A percentile compares a stretch with the other conserved stretches of the same genome.
These are phyloP conservation scores for Manis pentadactyla DNA, from an alignment of 2,797 vertebrate species.

Conservation along the genomic window DNA sequence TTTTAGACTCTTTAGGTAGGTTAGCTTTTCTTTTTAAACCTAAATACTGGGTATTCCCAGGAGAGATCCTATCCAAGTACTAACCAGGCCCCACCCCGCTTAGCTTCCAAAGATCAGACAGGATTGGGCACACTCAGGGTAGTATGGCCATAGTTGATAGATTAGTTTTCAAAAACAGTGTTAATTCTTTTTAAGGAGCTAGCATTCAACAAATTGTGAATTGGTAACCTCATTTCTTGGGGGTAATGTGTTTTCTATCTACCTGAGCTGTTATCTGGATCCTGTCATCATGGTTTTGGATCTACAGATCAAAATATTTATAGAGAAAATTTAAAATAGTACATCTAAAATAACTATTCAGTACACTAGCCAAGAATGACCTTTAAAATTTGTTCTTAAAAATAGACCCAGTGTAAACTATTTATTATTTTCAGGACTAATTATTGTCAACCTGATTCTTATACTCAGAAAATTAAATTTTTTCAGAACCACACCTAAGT, in stretches of 20 bases:
- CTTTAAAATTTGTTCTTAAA: constrained; percentile 44
- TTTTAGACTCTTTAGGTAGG: constrained; percentile 97
- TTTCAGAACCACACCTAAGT: constrained; percentile 25
- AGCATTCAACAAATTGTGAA: constrained; percentile 20
- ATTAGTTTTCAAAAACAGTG: background rate
- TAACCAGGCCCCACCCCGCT: too few relatives aligned
- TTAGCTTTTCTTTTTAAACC: constrained; percentile 37
- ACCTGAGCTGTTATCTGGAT: background rate
- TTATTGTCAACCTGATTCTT: constrained; percentile 51
- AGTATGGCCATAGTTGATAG: too few relatives aligned
- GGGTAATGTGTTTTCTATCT: background rate
- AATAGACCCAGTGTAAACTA: background rate
- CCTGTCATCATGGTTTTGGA: background rate
- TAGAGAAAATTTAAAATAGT: constrained; percentile 24
- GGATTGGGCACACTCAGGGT: too few relatives aligned
- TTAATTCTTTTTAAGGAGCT: constrained; percentile 21
- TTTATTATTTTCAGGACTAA: constrained; percentile 57
- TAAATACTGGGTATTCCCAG: too few relatives aligned
- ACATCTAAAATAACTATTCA: background rate
- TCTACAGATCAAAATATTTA: constrained; percentile 3
- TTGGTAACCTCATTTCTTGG: background rate
- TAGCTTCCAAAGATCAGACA: too few relatives aligned
- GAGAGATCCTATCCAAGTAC: too few relatives aligned
- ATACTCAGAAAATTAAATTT: background rate
- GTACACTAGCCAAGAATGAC: background rate